Percentiles rank a stretch among this genome's conserved stretches.
These are phyloP conservation scores for Neomorphus geoffroyi DNA, from an alignment of 2,797 vertebrate species.

Conservation along the genomic window DNA sequence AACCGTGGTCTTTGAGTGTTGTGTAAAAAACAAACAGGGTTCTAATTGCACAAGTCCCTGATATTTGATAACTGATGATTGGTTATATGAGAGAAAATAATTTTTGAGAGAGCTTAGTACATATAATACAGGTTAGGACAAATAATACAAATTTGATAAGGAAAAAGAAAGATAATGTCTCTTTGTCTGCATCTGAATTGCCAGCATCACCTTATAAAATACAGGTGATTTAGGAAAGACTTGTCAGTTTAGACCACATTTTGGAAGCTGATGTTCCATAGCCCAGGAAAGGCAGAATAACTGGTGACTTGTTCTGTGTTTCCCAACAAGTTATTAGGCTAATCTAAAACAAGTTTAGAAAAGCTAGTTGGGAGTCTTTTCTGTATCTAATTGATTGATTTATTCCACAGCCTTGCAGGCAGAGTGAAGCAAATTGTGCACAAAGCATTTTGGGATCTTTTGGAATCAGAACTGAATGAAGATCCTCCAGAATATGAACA, in stretches of 20 bases:
- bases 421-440: conserved; percentile 86
- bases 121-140: background rate
- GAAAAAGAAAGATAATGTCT: background rate
- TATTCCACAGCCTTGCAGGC: conserved; percentile 80
- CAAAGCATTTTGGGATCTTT: conserved; percentile 91
- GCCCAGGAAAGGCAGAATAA: background rate
- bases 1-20: background rate
- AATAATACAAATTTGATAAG: background rate
- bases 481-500: conserved; percentile 90
- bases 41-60: background rate
- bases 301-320: background rate
- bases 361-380: background rate
- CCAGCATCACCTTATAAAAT: background rate
- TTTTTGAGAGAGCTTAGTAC: background rate
- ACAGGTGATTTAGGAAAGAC: background rate
- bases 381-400: background rate
- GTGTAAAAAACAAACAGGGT: rapidly evolving
- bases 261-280: background rate
- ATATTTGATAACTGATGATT: background rate
- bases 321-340: background rate
- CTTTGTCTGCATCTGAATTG: background rate
- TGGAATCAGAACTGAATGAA: conserved; percentile 87
- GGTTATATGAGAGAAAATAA: background rate
- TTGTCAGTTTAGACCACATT: background rate
- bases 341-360: background rate